Evolutionary conservation across 2,797 vertebrate genomes (phyloP).

Genomic region (Labroides dimidiatus): DNA sequence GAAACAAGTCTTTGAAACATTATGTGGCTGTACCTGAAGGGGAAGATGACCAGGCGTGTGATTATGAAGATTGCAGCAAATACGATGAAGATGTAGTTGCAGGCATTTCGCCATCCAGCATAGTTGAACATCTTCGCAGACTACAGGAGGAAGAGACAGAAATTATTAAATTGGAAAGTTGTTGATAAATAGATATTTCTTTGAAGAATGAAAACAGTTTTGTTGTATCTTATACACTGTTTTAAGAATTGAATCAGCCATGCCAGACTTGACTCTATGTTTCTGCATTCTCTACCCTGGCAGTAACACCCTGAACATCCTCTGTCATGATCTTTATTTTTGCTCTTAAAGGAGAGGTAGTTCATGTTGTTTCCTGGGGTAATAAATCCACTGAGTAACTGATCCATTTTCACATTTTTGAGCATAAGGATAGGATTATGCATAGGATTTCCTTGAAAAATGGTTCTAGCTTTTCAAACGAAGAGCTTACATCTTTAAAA

Average conservation of each 20-base stretch:
- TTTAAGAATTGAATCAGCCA: neutral
- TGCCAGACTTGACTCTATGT: neutral
- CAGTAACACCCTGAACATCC: neutral
- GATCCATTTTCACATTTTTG: neutral
- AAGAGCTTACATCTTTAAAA: neutral
- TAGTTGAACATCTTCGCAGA: constrained; percentile 99
- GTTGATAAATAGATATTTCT: neutral
- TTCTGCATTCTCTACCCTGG: neutral
- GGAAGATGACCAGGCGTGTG: constrained; percentile 93
- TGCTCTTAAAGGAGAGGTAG: neutral
- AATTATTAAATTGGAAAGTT: neutral
- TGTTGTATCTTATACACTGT: neutral
- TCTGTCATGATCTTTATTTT: too few relatives aligned
- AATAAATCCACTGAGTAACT: neutral
- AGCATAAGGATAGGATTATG: too few relatives aligned
- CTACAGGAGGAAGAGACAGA: constrained; percentile 64
- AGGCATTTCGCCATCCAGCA: constrained; percentile 94
- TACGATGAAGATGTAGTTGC: constrained; percentile 95
- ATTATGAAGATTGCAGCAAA: constrained; percentile 93
- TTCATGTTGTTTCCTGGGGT: neutral
- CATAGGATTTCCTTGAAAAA: neutral
- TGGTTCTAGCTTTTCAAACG: neutral
- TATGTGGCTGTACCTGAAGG: constrained; percentile 87
- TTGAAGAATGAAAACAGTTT: neutral
- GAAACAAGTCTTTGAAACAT: neutral